A percentile compares a stretch with the other conserved stretches of the same genome.
Evolutionary conservation across 2,797 vertebrate genomes (phyloP).

Genomic region (Urophycis tenuis): DNA sequence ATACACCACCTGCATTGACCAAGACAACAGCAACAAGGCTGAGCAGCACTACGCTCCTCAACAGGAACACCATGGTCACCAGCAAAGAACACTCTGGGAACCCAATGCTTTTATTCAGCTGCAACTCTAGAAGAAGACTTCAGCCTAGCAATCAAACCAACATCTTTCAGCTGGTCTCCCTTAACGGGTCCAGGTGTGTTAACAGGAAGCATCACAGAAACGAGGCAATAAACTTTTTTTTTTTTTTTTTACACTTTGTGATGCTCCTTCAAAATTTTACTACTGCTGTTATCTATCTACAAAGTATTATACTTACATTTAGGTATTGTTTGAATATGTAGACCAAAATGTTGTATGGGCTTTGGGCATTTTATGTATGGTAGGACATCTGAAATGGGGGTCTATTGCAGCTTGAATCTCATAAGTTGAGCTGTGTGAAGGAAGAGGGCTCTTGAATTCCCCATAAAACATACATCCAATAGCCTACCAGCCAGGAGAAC

Average conservation of each 20-base stretch:
- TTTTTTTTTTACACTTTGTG: background rate
- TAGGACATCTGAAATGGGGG: background rate
- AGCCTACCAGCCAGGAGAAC: background rate
- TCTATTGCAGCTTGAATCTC: background rate
- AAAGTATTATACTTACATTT: too few species aligned
- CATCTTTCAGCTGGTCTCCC: background rate
- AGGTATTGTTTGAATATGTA: too few species aligned
- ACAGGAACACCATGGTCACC: slow-evolving; percentile 49
- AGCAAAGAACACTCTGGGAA: fast-evolving
- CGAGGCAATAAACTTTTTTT: background rate
- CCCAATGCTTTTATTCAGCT: background rate
- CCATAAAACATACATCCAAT: background rate
- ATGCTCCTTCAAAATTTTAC: background rate
- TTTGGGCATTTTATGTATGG: background rate
- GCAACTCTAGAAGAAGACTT: too few species aligned
- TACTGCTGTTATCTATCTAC: background rate
- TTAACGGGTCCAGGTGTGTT: background rate
- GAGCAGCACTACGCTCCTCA: slow-evolving; percentile 20
- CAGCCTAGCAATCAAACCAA: background rate
- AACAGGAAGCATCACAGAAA: background rate
- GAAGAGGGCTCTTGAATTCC: background rate
- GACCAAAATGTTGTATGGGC: background rate
- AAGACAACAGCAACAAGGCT: slow-evolving; percentile 20
- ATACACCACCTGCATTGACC: slow-evolving; percentile 55
- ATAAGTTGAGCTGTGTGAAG: background rate